phyloP scores from a whole-genome alignment of 1,140 invertebrate species.

The Asobara japonica region DNA sequence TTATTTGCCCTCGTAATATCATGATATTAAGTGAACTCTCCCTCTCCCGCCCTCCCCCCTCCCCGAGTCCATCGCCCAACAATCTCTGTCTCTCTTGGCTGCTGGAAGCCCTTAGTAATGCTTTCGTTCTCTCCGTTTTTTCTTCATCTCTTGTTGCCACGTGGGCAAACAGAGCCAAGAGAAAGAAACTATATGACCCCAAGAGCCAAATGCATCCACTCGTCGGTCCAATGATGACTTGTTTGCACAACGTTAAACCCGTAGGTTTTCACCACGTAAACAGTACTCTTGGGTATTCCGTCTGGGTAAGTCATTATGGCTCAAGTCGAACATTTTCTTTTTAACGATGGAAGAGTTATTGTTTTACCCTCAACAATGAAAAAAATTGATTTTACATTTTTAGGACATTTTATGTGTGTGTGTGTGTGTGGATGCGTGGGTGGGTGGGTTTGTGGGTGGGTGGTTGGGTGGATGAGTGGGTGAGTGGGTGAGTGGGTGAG shows the following conservation, averaged over 20 bases:
- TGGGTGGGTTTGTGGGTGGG: no score
- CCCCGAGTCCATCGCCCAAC: not conserved
- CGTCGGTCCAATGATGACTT: constrained; percentile 36
- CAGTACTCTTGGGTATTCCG: constrained; percentile 2
- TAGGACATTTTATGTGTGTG: no score
- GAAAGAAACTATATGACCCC: not conserved
- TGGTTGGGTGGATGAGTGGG: no score
- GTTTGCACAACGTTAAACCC: constrained; percentile 45
- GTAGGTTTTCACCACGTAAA: constrained; percentile 32
- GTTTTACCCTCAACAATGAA: no score
- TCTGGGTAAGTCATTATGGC: not conserved
- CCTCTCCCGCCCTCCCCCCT: not conserved
- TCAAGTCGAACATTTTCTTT: not conserved
- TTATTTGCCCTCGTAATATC: constrained; percentile 41
- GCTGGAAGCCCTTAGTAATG: not conserved
- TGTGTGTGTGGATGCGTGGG: no score
- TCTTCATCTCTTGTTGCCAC: constrained; percentile 29
- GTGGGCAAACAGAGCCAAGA: constrained; percentile 44
- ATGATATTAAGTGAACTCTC: constrained; percentile 46
- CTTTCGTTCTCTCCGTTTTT: not conserved
- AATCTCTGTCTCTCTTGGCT: not conserved
- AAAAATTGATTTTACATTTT: no score
- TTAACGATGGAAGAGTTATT: no score
- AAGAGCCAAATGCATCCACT: constrained; percentile 37
- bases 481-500: no score